These are phyloP conservation scores for Caranx ignobilis DNA, from an alignment of 2,113 vertebrate genomes.

Conservation along the genomic window DNA sequence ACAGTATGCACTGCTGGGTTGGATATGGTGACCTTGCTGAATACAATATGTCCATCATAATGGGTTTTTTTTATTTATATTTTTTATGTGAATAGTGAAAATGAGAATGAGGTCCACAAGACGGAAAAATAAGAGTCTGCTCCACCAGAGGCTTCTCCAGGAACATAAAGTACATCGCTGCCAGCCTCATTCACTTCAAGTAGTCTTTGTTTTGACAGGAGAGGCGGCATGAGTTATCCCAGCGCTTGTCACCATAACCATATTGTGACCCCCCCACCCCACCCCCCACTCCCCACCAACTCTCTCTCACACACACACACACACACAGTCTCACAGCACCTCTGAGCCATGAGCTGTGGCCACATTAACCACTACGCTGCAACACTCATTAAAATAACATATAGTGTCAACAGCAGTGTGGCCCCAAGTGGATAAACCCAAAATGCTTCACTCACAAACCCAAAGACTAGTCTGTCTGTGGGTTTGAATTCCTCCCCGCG, in stretches of 20 bases:
- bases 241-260: conserved; percentile 64
- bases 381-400: conserved; percentile 84
- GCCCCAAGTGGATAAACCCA: conserved; percentile 71
- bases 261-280: conserved; percentile 49
- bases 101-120: conserved; percentile 26
- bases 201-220: conserved; percentile 76
- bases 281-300: conserved; percentile 15
- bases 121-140: conserved; percentile 35
- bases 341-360: conserved; percentile 63
- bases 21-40: conserved; percentile 62
- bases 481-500: conserved; percentile 3
- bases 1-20: conserved; percentile 64
- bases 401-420: conserved; percentile 77
- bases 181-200: conserved; percentile 55
- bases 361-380: conserved; percentile 74
- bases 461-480: conserved; percentile 26
- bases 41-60: conserved; percentile 68
- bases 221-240: conserved; percentile 61
- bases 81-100: conserved; percentile 27
- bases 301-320: conserved; percentile 14
- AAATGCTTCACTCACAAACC: conserved; percentile 57
- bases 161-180: conserved; percentile 13
- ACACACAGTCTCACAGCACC: conserved; percentile 36
- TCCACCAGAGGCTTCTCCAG: conserved; percentile 19
- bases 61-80: background rate